Conservation (phyloP, 2,113 vertebrate genomes). For the Tetrao urogallus region DNA sequence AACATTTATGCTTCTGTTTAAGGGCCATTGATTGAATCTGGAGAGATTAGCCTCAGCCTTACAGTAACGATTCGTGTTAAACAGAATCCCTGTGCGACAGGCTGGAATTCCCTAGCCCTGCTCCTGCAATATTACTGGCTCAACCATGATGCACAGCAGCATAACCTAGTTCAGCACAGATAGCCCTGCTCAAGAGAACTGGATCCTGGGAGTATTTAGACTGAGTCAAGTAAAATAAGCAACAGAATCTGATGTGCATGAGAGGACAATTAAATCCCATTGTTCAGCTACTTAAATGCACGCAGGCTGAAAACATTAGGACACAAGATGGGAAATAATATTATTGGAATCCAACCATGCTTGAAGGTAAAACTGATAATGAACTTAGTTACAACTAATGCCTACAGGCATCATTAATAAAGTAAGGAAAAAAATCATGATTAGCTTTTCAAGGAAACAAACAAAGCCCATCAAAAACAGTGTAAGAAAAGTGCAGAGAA, state of each 20-base stretch:
- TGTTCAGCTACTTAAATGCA: slow-evolving; percentile 19
- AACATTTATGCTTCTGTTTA: neutral
- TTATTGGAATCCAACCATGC: neutral
- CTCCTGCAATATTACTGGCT: neutral
- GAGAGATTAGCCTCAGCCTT: neutral
- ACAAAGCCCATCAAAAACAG: neutral
- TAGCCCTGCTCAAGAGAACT: neutral
- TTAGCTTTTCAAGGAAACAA: neutral
- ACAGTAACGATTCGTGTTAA: neutral
- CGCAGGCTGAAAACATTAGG: neutral
- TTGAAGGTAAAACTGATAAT: neutral
- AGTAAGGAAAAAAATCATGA: neutral
- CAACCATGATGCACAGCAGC: neutral
- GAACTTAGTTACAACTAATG: no score
- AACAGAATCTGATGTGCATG: neutral
- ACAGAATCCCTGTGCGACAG: neutral
- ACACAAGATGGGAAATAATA: neutral
- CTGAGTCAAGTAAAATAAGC: neutral
- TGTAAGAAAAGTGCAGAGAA: neutral
- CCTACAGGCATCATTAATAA: neutral
- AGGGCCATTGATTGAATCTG: neutral
- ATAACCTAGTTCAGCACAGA: neutral
- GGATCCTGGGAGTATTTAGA: neutral
- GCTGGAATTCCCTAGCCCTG: neutral
- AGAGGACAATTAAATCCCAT: neutral